These are phyloP conservation scores for Rhingia rostrata DNA, from an alignment of 2,888 invertebrate genomes.

Conservation along the genomic window DNA sequence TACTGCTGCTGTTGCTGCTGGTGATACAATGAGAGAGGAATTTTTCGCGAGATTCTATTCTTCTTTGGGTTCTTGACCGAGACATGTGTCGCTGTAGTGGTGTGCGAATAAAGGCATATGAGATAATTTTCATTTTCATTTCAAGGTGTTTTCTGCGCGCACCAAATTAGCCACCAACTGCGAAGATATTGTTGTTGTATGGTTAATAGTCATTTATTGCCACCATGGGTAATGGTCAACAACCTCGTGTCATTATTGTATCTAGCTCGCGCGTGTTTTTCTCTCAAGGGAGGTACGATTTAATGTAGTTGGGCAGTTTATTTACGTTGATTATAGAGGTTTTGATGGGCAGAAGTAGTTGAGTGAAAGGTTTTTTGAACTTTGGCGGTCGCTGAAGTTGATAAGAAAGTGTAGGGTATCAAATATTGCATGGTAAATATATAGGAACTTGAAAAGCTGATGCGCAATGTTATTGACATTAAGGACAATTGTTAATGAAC, in stretches of 20 bases:
- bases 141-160: conserved; percentile 70
- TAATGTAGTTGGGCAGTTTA: conserved; percentile 45
- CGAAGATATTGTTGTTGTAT: conserved; percentile 50
- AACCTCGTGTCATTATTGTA: conserved; percentile 45
- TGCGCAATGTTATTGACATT: too few relatives aligned
- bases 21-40: conserved; percentile 41
- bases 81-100: conserved; percentile 12
- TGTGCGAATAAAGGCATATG: conserved; percentile 51
- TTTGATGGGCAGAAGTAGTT: conserved; percentile 44
- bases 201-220: conserved; percentile 64
- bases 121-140: conserved; percentile 76
- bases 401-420: too few relatives aligned
- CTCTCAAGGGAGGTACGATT: conserved; percentile 55
- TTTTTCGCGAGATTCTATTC: conserved; percentile 37
- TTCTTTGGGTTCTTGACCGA: conserved; percentile 45
- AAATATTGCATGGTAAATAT: too few relatives aligned
- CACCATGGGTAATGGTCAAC: conserved; percentile 60
- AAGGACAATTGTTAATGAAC: too few relatives aligned
- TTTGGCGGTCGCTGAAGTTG: too few relatives aligned
- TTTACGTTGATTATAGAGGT: conserved; percentile 27
- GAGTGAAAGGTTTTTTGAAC: conserved; percentile 13
- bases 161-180: conserved; percentile 28
- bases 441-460: too few relatives aligned
- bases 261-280: conserved; percentile 25
- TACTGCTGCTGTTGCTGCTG: conserved; percentile 30